Evolutionary conservation across 1,140 invertebrate genomes (phyloP).

Genomic region (Mycetomoellerius zeteki): DNA sequence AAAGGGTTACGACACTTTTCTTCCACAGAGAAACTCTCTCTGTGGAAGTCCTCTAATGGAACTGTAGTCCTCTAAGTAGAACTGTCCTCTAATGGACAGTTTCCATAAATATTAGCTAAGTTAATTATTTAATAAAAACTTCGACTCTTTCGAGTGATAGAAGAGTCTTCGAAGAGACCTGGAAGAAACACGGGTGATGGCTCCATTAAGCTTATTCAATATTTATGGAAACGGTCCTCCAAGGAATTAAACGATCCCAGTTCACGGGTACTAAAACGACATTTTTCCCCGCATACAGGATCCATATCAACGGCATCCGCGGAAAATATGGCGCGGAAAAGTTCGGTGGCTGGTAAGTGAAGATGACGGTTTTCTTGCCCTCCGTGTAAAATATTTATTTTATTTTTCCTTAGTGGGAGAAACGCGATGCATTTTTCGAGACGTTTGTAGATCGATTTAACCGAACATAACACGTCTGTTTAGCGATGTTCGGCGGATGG

Average conservation of each 20-base stretch:
- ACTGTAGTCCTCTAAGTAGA: too few species aligned
- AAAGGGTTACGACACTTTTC: slow-evolving; percentile 4
- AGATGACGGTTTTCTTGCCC: not conserved
- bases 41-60: too few species aligned
- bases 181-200: not conserved
- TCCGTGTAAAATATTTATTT: not conserved
- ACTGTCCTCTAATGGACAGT: not conserved
- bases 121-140: not conserved
- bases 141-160: not conserved
- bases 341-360: slow-evolving; percentile 81
- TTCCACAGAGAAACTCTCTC: not conserved
- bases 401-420: not conserved
- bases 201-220: slow-evolving; percentile 26
- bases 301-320: slow-evolving; percentile 86
- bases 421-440: too few species aligned
- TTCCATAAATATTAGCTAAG: slow-evolving; percentile 22
- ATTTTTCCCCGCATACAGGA: slow-evolving; percentile 70
- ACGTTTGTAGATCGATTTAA: not conserved
- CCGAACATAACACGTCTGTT: not conserved
- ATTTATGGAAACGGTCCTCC: slow-evolving; percentile 31
- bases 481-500: slow-evolving; percentile 88
- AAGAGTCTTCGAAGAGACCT: not conserved
- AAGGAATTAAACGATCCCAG: not conserved
- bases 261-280: not conserved
- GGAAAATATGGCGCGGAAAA: slow-evolving; percentile 85